Evolutionary conservation across 1,140 invertebrate genomes (phyloP).

Genomic region (Ridgeia piscesae): DNA sequence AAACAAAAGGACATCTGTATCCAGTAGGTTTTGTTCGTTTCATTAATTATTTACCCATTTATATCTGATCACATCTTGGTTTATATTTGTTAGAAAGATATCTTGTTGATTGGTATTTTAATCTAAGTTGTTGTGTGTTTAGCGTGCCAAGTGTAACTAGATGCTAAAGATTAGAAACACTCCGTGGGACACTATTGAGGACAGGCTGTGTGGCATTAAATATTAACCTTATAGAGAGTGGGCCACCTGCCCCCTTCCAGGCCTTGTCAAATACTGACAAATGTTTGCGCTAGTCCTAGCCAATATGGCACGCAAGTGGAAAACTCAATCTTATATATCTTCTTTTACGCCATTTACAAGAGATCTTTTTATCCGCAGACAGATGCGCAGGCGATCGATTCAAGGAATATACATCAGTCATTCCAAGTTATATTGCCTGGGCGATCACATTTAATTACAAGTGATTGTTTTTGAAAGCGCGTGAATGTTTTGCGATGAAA

Average conservation of each 20-base stretch:
- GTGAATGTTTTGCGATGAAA: background rate
- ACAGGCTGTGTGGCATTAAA: background rate
- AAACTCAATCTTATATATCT: background rate
- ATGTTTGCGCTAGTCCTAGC: background rate
- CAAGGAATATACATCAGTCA: background rate
- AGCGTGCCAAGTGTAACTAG: background rate
- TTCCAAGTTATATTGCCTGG: background rate
- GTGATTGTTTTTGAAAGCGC: background rate
- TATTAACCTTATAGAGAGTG: background rate
- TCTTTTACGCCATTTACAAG: background rate
- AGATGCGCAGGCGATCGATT: background rate
- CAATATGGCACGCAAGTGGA: background rate
- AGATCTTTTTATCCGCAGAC: background rate
- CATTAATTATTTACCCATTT: too few species aligned
- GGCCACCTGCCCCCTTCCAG: background rate
- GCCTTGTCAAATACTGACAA: background rate
- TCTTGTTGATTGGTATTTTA: too few species aligned
- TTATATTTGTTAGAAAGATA: too few species aligned
- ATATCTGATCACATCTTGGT: too few species aligned
- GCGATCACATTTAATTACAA: background rate
- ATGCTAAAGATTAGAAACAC: background rate
- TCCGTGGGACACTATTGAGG: background rate
- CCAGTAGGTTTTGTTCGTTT: background rate
- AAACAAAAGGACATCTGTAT: background rate
- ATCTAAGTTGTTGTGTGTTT: too few species aligned